Base-by-base conservation (phyloP, 2,797 vertebrate genomes). In the Pseudochromis fuscus region DNA sequence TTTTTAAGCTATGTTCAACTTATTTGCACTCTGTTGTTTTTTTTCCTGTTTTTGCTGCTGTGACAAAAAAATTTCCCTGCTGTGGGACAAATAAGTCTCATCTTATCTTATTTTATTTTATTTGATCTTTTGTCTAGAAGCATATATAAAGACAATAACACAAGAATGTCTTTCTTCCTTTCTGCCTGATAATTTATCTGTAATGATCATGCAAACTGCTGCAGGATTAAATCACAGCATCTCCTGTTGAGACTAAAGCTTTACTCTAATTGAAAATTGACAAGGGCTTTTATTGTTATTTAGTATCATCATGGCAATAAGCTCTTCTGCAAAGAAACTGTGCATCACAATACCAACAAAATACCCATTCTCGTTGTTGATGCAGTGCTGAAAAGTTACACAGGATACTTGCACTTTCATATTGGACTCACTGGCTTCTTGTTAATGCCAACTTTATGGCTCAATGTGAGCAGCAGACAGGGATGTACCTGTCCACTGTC, bases 231-330 rank as follows among this genome's bases (percentile, higher is more conserved):
- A 68, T 60, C 55, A 62, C 79, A 67, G 24, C 1, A 0, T 38
- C 52, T 67, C 40, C 16, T 64, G 45, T 51, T 0, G 6, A 38
- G 25, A 60, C 13, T n/a, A 35, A 45, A 33, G 42, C 51, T 64
- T 58, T 25, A 19, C 18, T 52, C 21, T 44, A 37, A 67, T 65
- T 68, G 25, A 72, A 81, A 79, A 64, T 31, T 55, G 40, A 67
- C 21, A 23, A 25, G 27, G 28, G 9, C 11, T 57, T 44, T 45
- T 44, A 31, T 60, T 45, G 24, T 25, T 28, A 74, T 56, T 50
- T 16, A 13, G 52, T 25, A 21, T 69, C 10, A 52, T 60, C 10
- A 33, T 6, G 4, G 7, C n/a, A 52, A 35, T 69, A 45, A 61
- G 12, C 31, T 40, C 48, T 30, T 38, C 16, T 58, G 13, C 46